Evolutionary conservation across 2,797 vertebrate species (phyloP), one percentile per base, ranked within the genome.

Genomic region (Anas bernieri): DNA sequence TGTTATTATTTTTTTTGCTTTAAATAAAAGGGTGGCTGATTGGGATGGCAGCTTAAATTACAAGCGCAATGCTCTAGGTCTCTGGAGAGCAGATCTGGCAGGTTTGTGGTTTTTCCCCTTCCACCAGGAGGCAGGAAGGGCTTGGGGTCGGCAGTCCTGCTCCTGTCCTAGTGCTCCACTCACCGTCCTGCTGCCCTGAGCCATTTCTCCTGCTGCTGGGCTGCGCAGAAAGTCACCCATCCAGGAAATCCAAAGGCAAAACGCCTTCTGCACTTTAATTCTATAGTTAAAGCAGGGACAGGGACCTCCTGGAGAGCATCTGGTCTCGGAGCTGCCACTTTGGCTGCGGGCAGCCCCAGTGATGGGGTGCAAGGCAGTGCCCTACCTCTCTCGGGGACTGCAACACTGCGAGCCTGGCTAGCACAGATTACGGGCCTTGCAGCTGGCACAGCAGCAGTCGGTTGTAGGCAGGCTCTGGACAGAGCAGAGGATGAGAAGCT

Each of bases 361-460:
- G 46, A 48, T 23, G 46, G 46, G 23, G 46, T 12, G 12, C 31
- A 56, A 46, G 45, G 52, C 18, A 58, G 21, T 20, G 12, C 0
- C 0, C 61, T 18, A 72, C 22, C 14, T 39, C 10, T 54, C 21
- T 16, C 2, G 0, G 0, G 26, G 13, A 41, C 93, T 67, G 50
- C 66, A 50, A 45, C 28, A 18, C 59, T 86, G 46, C 33, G 55
- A 78, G 63, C 13, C 41, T 50, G 35, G 31, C 69, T 75, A 52
- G 37, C 18, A 23, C 1, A 0, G n/a, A 41, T 11, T 13, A 20
- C 6, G 45, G 26, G 86, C 55, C 28, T 70, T 35, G 33, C 11
- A 63, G 64, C 39, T 83, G 43, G 12, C 56, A 33, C 83, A 84
- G 31, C 61, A 77, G 39, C 50, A 58, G 30, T 7, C 80, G 61